Percentiles rank a stretch among this genome's conserved stretches.
Conservation (phyloP, 1,140 invertebrate genomes). For the Wasmannia auropunctata region DNA sequence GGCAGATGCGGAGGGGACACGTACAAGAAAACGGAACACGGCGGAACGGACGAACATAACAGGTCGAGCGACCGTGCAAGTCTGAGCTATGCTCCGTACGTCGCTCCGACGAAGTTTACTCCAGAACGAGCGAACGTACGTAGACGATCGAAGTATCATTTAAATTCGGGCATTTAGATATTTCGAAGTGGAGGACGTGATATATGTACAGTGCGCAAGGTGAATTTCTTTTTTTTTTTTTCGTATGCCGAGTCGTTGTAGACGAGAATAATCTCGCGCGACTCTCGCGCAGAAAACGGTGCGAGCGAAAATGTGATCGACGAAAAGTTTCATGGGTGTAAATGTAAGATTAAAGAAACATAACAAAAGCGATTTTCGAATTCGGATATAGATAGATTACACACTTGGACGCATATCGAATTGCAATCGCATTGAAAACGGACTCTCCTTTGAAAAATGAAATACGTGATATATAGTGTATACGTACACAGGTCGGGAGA, state of each 20-base stretch:
- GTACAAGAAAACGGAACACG: slow-evolving; percentile 55
- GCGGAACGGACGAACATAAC: slow-evolving; percentile 62
- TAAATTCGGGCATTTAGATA: slow-evolving; percentile 5
- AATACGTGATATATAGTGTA: too few species aligned
- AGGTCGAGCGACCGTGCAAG: slow-evolving; percentile 59
- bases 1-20: background rate
- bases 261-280: background rate
- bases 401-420: background rate
- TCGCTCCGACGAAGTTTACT: background rate
- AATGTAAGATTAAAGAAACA: background rate
- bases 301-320: background rate
- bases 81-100: slow-evolving; percentile 10
- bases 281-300: background rate
- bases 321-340: background rate
- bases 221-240: too few species aligned
- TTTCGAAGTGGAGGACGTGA: slow-evolving; percentile 19
- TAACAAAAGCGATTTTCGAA: background rate
- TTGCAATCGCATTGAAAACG: background rate
- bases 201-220: background rate
- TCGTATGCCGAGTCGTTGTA: background rate
- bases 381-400: background rate
- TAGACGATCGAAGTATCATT: background rate
- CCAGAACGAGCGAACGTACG: background rate
- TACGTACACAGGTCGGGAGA: background rate
- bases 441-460: background rate